These are phyloP conservation scores for Tenebrosternarchus preto DNA, from an alignment of 2,113 vertebrate species.

Conservation along the genomic window DNA sequence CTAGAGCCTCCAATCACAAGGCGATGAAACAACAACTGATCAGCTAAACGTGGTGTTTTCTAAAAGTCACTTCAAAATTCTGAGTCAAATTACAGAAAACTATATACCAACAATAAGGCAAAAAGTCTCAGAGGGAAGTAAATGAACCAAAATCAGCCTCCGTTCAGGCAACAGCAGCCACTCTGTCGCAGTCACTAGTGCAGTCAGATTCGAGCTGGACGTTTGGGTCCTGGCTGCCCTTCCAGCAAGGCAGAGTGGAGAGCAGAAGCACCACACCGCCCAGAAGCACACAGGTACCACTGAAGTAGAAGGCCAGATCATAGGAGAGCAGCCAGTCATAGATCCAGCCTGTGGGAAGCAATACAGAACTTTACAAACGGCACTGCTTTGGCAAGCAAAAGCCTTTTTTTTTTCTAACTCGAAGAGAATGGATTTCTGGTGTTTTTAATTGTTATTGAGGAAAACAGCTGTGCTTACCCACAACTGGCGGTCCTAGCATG, in stretches of 20 bases:
- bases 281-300: conserved; percentile 80
- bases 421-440: too few species aligned
- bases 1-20: conserved; percentile 53
- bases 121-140: neutral
- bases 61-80: neutral
- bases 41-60: neutral
- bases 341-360: conserved; percentile 78
- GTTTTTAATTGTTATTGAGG: neutral
- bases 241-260: conserved; percentile 72
- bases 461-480: conserved; percentile 74
- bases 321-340: conserved; percentile 85
- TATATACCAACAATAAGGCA: conserved; percentile 24
- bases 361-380: neutral
- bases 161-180: conserved; percentile 71
- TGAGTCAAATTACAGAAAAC: neutral
- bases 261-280: conserved; percentile 78
- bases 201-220: conserved; percentile 64
- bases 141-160: conserved; percentile 14
- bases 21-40: conserved; percentile 30
- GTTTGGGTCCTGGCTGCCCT: conserved; percentile 56
- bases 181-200: conserved; percentile 71
- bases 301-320: conserved; percentile 82
- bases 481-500: conserved; percentile 84
- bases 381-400: neutral
- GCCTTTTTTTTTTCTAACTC: too few species aligned